Evolutionary conservation across 2,797 vertebrate species (phyloP), one percentile per base, ranked within the genome.

Genomic region (Enteromius paludinosus): DNA sequence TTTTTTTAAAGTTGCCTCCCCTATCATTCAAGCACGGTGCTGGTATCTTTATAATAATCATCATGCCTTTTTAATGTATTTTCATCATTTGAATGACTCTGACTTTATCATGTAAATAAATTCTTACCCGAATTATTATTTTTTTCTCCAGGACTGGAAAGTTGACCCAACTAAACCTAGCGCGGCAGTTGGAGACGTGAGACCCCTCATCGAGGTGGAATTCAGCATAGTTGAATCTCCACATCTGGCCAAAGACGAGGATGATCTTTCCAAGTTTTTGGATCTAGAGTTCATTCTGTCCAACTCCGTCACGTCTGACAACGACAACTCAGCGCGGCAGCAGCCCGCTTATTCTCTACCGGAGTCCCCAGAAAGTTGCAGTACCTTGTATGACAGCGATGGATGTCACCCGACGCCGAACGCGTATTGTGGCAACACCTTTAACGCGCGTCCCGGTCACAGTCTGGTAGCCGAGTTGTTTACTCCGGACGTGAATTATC

Each of bases 221-320:
- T 94, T 95, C 88, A 94, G 93, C 89, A 94, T 95, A 64, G 89
- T 95, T 0, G 93, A 93, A 65, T 91, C 89, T 45, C 92, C 92
- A 2, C 86, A 85, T 73, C 85, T 88, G n/a, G 90, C 90, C 83
- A 93, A 91, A 83, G 97, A 98, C 52, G 97, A 97, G 0, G 96
- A 97, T 85, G 96, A 97, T 3, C 86, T 98, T 81, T 95, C 93
- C 5, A 96, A 93, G 69, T 96, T 96, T 85, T 81, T 98, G 86
- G 97, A 98, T 89, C 90, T 98, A 73, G 97, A 98, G 66, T 98
- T 98, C 90, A 98, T 98, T 82, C 84, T 98, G 83, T 95, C 96
- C 0, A 97, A 98, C 91, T 95, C 93, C 0, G 91, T 95, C 66
- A 84, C 90, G 49, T 87, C 92, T 0, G 91, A 91, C n/a, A 88